Evolutionary conservation across 2,797 vertebrate genomes (phyloP).

Genomic region (Amphiprion clarkii): DNA sequence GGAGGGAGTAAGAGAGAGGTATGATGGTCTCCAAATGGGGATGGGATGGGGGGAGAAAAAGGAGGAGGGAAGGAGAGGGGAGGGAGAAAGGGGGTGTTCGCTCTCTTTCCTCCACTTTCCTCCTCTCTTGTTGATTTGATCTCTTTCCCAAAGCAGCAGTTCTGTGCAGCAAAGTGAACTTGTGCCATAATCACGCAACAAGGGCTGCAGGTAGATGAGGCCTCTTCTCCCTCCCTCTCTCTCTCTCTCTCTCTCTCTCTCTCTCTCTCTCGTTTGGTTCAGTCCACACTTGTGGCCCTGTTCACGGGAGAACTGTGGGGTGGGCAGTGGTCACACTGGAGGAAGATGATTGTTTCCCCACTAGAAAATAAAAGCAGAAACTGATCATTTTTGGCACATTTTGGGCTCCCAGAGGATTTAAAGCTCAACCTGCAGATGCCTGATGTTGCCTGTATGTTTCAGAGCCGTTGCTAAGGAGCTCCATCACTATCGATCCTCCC

Average conservation of each 20-base stretch:
- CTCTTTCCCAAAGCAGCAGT: slow-evolving; percentile 14
- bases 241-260: no score
- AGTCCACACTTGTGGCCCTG: slow-evolving; percentile 67
- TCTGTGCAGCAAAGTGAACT: slow-evolving; percentile 58
- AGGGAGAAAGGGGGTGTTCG: slow-evolving; percentile 44
- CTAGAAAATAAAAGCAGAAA: slow-evolving; percentile 26
- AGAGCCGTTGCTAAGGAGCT: slow-evolving; percentile 25
- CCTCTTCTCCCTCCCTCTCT: slow-evolving; percentile 23
- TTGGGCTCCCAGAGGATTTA: not conserved
- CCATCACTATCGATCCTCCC: slow-evolving; percentile 47
- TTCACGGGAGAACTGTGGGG: slow-evolving; percentile 38
- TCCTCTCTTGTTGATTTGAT: slow-evolving; percentile 24
- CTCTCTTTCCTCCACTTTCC: slow-evolving; percentile 47
- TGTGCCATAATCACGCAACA: slow-evolving; percentile 52
- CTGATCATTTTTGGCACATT: slow-evolving; percentile 4
- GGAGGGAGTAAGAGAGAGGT: slow-evolving; percentile 44
- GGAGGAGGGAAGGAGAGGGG: slow-evolving; percentile 12
- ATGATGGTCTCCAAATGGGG: slow-evolving; percentile 67
- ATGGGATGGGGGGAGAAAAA: slow-evolving; percentile 55
- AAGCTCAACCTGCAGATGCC: slow-evolving; percentile 23
- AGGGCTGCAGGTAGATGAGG: slow-evolving; percentile 59
- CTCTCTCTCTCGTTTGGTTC: slow-evolving; percentile 24
- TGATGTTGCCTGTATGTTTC: slow-evolving; percentile 2
- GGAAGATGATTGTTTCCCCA: slow-evolving; percentile 25
- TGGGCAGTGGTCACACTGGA: slow-evolving; percentile 54